Base-by-base conservation (phyloP, 2,113 vertebrate genomes). In the Pipra filicauda region DNA sequence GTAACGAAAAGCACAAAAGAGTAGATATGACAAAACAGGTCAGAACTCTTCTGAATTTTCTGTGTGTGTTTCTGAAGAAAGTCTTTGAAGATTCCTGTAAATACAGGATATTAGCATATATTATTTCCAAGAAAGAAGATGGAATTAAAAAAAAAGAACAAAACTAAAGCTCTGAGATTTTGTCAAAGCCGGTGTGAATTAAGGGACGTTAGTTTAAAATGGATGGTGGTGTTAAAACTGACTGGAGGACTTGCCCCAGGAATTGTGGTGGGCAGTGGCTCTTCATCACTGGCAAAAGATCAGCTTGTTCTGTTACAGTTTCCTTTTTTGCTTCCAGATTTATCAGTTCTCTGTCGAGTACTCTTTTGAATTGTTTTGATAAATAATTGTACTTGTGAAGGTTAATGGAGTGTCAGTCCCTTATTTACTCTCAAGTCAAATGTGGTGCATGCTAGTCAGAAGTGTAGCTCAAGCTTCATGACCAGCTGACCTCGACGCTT, bases 351-450 rank as follows among this genome's bases (percentile, higher is more conserved):
- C 65, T 73, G 23, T 92, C 3, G 67, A 64, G 39, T 74, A 83
- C 41, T 88, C 78, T 94, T 96, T 95, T 96, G 95, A 96, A 91
- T 79, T 95, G 91, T 97, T 97, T 95, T 97, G 96, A 96, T 95
- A 97, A 96, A 97, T 97, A 97, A 97, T 96, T 97, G 87, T 94
- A 77, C 94, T 96, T 96, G 85, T 89, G 95, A 96, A 97, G 97
- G 97, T 97, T 97, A 97, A 97, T 97, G 89, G 89, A 95, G 83
- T 96, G 88, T 91, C 89, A 89, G 89, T 97, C 95, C 77, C 87
- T 95, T 97, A 95, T 96, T 97, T 97, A 96, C 72, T 95, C 91
- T 83, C 93, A 43, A 88, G 76, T 95, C 95, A 96, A 92, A 95
- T 70, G 90, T 58, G 59, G 85, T 93, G 48, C 90, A 49, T 69